These are phyloP conservation scores for Aleadryas rufinucha DNA, from an alignment of 2,113 vertebrate species.

Conservation along the genomic window DNA sequence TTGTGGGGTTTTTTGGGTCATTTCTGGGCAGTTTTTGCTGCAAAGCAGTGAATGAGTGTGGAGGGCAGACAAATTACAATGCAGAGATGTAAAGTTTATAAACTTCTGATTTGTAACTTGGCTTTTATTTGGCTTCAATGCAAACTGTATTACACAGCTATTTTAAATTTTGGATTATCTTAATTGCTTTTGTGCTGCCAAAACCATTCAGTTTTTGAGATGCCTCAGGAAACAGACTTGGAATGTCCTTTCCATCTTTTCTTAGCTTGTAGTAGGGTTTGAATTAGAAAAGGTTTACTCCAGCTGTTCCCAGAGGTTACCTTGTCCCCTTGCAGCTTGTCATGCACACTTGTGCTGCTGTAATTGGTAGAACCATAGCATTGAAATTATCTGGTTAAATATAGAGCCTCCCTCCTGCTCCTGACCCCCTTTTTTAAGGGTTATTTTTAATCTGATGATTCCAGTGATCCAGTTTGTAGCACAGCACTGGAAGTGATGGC, in stretches of 20 bases:
- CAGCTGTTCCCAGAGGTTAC: not conserved
- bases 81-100: not conserved
- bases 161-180: not conserved
- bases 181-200: not conserved
- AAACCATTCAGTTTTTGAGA: not conserved
- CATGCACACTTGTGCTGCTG: not conserved
- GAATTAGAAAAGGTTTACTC: not conserved
- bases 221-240: not conserved
- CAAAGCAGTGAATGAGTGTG: not conserved
- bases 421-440: slow-evolving; percentile 31
- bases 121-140: not conserved
- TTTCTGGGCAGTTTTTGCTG: not conserved
- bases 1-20: not conserved
- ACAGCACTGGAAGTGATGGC: not conserved
- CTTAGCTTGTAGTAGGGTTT: not conserved
- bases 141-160: not conserved
- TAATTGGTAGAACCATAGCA: not conserved
- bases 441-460: slow-evolving; percentile 61
- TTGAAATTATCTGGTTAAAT: slow-evolving; percentile 35
- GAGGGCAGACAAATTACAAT: not conserved
- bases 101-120: not conserved
- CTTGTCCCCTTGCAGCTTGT: not conserved
- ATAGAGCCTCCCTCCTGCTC: slow-evolving; percentile 11
- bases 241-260: not conserved
- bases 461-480: slow-evolving; percentile 29